Conservation (phyloP, 30 jellyfish, hydroid and myxozoan genomes). For the Turritopsis rubra region DNA sequence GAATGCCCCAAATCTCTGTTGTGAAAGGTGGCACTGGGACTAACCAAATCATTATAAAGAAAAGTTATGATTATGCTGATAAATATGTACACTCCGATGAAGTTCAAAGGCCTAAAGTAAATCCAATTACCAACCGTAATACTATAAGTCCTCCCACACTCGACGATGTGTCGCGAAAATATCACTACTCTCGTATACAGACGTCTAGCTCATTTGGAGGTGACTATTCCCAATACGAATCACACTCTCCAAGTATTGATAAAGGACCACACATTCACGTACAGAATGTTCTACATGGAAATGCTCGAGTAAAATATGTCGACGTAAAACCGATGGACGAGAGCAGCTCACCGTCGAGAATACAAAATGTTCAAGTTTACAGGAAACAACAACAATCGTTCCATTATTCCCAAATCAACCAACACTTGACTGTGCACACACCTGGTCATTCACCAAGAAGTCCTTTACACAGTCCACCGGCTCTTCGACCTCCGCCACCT, state of each 20-base stretch:
- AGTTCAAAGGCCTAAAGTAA: neutral
- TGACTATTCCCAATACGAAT: neutral
- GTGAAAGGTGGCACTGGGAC: conserved; percentile 1
- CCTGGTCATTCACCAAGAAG: conserved; percentile 42
- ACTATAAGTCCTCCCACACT: conserved; percentile 18
- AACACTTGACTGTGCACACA: conserved; percentile 18
- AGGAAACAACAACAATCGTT: neutral
- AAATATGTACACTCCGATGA: neutral
- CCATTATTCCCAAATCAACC: conserved; percentile 6
- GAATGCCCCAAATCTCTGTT: neutral
- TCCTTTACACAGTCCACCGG: conserved; percentile 97
- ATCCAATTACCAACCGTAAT: neutral
- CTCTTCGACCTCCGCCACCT: conserved; percentile 91
- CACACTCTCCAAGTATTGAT: neutral
- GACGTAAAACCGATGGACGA: conserved; percentile 5
- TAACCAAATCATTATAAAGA: neutral
- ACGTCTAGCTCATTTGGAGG: neutral
- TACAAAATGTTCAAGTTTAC: neutral
- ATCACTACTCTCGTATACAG: conserved; percentile 1
- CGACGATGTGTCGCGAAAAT: conserved; percentile 10
- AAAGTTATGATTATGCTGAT: neutral
- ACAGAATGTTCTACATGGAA: conserved; percentile 35
- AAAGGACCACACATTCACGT: conserved; percentile 30
- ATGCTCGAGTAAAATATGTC: conserved; percentile 39
- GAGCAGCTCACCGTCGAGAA: neutral